phyloP scores from a whole-genome alignment of 1,140 invertebrate genomes.

The Tetramorium alpestre region DNA sequence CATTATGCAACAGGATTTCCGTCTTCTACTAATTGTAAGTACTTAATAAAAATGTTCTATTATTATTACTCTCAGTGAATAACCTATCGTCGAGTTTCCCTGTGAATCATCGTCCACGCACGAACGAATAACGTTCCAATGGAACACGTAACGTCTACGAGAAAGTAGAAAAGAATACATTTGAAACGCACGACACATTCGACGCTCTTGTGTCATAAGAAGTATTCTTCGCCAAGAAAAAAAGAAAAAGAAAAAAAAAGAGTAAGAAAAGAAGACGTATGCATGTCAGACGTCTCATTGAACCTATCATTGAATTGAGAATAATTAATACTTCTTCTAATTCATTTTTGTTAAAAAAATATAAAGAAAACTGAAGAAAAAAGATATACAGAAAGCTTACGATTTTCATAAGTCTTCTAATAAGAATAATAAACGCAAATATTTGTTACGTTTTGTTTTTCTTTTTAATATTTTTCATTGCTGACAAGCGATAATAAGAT shows the following conservation, averaged over 20 bases:
- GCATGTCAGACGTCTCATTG: background rate
- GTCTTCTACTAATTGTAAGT: background rate
- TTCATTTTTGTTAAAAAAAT: background rate
- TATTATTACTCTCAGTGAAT: conserved; percentile 46
- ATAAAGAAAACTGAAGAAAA: background rate
- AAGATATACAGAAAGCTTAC: background rate
- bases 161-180: conserved; percentile 52
- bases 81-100: conserved; percentile 36
- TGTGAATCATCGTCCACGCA: conserved; percentile 49
- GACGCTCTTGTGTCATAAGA: background rate
- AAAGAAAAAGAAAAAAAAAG: background rate
- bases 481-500: background rate
- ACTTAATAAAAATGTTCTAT: conserved; percentile 49
- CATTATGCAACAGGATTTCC: background rate
- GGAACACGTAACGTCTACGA: conserved; percentile 52
- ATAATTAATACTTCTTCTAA: background rate
- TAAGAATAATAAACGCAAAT: background rate
- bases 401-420: background rate
- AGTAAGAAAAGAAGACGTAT: background rate
- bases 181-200: background rate
- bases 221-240: conserved; percentile 6
- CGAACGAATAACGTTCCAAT: conserved; percentile 34
- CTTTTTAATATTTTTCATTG: background rate
- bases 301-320: background rate
- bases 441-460: background rate